Evolutionary conservation across 2,113 vertebrate genomes (phyloP), one percentile per base, ranked within the genome.

Genomic region (Perccottus glenii): DNA sequence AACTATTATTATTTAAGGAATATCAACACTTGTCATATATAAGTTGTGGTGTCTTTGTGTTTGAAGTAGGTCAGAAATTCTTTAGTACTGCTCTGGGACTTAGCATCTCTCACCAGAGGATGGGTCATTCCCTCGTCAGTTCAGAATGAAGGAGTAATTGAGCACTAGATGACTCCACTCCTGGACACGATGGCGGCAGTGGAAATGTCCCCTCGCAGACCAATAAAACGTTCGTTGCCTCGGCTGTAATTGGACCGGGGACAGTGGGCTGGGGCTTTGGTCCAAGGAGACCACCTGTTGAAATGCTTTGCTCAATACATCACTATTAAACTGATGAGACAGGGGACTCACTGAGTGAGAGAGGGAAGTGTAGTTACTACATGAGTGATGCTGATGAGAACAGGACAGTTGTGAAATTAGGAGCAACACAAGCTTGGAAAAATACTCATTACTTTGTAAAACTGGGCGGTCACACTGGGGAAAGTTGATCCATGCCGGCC

Each of bases 41-140:
- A 74, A 80, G 68, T 82, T 75, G 64, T 51, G 59, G 32, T 42
- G 44, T 56, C 76, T 77, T 71, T 70, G 56, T 81, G 70, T 80
- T 83, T 84, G 83, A 91, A 92, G 83, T 90, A 80, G 87, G 88
- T 89, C 90, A 91, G 81, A 80, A 80, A 81, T 79, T 78, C 66
- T 67, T 66, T 66, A 72, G 72, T 80, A 82, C 87, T 85, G 80
- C 50, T 42, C 38, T 67, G 85, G 75, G 86, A 85, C n/a, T n/a
- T 60, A 49, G 33, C 62, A 16, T 60, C 73, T 80, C 86, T 85
- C 88, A 64, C 70, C 72, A 63, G 80, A 81, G 75, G 67, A 77
- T 53, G 9, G 52, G 80, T 87, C 45, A 53, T 75, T 77, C 64
- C 81, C 69, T n/a, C 59, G 77, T 73, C 40, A 12, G 60, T 78